These are phyloP conservation scores for Aproaerema taeniolella DNA, from an alignment of 2,888 invertebrate genomes.

Conservation along the genomic window DNA sequence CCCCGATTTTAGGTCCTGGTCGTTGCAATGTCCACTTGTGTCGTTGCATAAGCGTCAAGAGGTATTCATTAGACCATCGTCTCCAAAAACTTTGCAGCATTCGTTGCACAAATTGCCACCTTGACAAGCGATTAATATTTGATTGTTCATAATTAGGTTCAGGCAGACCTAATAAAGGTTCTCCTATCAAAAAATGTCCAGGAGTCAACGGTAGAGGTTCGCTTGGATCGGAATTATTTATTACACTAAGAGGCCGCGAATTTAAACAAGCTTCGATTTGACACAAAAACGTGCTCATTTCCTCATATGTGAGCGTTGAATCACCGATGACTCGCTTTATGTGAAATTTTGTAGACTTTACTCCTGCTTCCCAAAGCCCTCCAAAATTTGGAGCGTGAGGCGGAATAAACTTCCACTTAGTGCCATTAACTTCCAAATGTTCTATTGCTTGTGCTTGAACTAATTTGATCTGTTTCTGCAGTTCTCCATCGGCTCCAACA, in stretches of 20 bases:
- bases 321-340: conserved; percentile 19
- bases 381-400: conserved; percentile 21
- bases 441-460: neutral
- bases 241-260: conserved; percentile 19
- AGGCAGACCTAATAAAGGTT: conserved; percentile 8
- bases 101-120: conserved; percentile 13
- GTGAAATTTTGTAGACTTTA: conserved; percentile 20
- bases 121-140: conserved; percentile 4
- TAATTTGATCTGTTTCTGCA: conserved; percentile 3
- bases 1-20: conserved; percentile 9
- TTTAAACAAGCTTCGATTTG: conserved; percentile 26
- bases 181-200: conserved; percentile 16
- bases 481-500: conserved; percentile 15
- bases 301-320: conserved; percentile 20
- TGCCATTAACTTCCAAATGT: conserved; percentile 3
- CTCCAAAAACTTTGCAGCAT: conserved; percentile 12
- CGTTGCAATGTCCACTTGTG: conserved; percentile 9
- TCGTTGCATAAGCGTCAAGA: conserved; percentile 9
- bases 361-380: conserved; percentile 22
- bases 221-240: conserved; percentile 5
- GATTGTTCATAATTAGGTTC: neutral
- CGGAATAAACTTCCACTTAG: conserved; percentile 23
- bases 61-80: conserved; percentile 10
- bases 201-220: conserved; percentile 13
- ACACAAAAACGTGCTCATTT: conserved; percentile 16